Evolutionary conservation across 2,888 invertebrate genomes (phyloP).

Genomic region (Ectemnius lituratus): DNA sequence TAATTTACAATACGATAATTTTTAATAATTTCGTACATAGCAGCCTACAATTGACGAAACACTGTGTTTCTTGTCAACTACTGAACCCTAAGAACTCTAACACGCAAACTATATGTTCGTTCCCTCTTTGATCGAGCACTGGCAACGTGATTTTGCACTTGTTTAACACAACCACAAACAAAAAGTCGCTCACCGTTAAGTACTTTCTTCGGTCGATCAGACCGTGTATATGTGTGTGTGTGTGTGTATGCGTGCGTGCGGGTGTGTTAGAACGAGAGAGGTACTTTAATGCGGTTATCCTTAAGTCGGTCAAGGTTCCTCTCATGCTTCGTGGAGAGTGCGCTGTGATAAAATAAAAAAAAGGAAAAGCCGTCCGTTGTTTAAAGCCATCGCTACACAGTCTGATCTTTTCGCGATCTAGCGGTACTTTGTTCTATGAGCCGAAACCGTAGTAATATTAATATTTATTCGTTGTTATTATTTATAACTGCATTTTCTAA

Average conservation of each 20-base stretch:
- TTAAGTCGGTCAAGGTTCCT: constrained; percentile 59
- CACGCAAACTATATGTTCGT: too few relatives aligned
- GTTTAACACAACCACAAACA: constrained; percentile 37
- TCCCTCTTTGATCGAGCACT: background rate
- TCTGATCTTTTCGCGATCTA: too few relatives aligned
- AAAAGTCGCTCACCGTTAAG: constrained; percentile 41
- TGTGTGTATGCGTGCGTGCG: too few relatives aligned
- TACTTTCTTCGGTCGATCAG: constrained; percentile 45
- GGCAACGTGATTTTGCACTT: constrained; percentile 17
- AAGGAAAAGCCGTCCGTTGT: background rate
- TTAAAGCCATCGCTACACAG: constrained; percentile 4
- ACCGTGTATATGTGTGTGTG: constrained; percentile 6
- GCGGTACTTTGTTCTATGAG: too few relatives aligned
- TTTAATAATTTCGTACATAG: too few relatives aligned
- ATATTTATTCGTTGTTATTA: too few relatives aligned
- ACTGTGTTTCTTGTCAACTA: too few relatives aligned
- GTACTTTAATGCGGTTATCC: constrained; percentile 45
- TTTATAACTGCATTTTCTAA: too few relatives aligned
- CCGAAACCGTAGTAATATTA: too few relatives aligned
- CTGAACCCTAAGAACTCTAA: too few relatives aligned
- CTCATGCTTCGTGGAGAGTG: constrained; percentile 33
- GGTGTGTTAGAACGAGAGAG: constrained; percentile 13
- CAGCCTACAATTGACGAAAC: too few relatives aligned
- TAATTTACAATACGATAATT: too few relatives aligned
- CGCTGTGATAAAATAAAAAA: constrained; percentile 14